A percentile compares a stretch with the other conserved stretches of the same genome.
Conservation (phyloP, 2,888 invertebrate genomes). For the Stenchaetothrips biformis region DNA sequence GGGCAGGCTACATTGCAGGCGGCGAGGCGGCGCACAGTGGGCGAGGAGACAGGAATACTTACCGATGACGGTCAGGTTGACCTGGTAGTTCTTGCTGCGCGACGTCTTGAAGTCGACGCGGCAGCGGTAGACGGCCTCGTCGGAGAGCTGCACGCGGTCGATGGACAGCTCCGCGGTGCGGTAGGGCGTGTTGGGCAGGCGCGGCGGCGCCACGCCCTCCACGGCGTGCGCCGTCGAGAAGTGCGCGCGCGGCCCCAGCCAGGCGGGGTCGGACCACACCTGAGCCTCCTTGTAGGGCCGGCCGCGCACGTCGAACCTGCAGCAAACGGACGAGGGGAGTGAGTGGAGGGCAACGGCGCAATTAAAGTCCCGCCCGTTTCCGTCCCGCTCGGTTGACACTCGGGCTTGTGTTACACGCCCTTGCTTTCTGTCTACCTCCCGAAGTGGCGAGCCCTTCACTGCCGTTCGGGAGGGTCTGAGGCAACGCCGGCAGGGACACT, state of each 20-base stretch:
- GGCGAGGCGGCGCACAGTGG: too few species aligned
- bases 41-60: slow-evolving; percentile 40
- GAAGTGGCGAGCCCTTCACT: too few species aligned
- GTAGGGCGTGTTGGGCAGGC: neutral
- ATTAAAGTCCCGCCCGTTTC: neutral
- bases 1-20: too few species aligned
- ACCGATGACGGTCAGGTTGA: slow-evolving; percentile 54
- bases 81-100: slow-evolving; percentile 52
- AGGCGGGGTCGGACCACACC: slow-evolving; percentile 49
- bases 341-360: neutral
- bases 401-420: neutral
- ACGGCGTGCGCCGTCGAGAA: slow-evolving; percentile 46
- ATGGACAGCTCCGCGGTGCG: slow-evolving; percentile 29
- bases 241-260: slow-evolving; percentile 44
- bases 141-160: slow-evolving; percentile 36
- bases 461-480: too few species aligned
- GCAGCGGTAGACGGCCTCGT: slow-evolving; percentile 48
- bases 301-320: slow-evolving; percentile 52
- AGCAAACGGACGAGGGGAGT: slow-evolving; percentile 34
- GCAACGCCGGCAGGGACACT: too few species aligned
- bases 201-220: slow-evolving; percentile 41
- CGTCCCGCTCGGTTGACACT: neutral
- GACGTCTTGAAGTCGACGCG: slow-evolving; percentile 53
- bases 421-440: neutral
- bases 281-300: slow-evolving; percentile 49